Base-by-base conservation (phyloP, 2,797 vertebrate species). In the Pempheris klunzingeri region DNA sequence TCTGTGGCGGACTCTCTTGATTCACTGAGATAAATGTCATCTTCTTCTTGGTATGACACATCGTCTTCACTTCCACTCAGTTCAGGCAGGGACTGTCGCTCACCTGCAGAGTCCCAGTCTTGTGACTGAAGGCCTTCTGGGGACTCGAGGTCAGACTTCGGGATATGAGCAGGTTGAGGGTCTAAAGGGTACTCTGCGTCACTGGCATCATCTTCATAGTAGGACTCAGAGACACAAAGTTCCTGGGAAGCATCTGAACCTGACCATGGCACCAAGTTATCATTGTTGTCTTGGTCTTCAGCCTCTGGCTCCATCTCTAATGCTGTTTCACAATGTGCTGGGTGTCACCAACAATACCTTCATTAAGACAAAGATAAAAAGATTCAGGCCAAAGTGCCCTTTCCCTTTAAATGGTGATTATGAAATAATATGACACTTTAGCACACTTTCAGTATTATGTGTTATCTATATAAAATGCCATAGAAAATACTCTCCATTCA, bases 21-120 rank as follows among this genome's bases (percentile, higher is more conserved):
- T 69, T 82, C 80, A 68, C 63, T 78, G 5, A 63, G 57, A 50
- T 84, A 86, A 77, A 88, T 65, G 17, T 75, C 46, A 0, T 92
- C 82, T 3, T 89, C 82, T 24, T 82, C 90, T 38, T 73, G 74
- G 22, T 62, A 74, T 14, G 72, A 83, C 52, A 58, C 43, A 30
- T 89, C 77, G 20, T 81, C 89, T 69, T 82, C 24, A 77, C 70
- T 69, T 87, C 85, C 78, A 87, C 93, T 82, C 4, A 62, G 65
- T 64, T 93, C 93, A 20, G 91, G 65, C 32, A 90, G 88, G 46
- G 92, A 94, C 46, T 94, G 78, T 68, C 95, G 88, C 83, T 96
- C 93, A 47, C 94, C 88, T 85, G 90, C 49, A 58, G 92, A 60
- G 65, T 87, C 82, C 92, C 92, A 65, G 80, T 90, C 68, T 32